Evolutionary conservation across 2,797 vertebrate species (phyloP).

Genomic region (Holocentrus rufus): DNA sequence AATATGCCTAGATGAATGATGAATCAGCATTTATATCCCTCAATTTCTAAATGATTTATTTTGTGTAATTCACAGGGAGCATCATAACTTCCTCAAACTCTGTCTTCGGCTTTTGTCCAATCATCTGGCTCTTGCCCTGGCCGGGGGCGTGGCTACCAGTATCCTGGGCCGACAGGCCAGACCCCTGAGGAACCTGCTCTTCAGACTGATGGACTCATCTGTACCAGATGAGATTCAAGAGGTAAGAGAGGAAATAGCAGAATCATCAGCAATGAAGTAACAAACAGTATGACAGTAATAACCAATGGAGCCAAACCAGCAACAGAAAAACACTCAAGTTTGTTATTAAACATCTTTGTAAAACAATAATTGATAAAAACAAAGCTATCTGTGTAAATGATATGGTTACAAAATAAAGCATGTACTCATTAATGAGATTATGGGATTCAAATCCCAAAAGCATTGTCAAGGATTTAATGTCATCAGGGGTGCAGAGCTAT

Average conservation of each 20-base stretch:
- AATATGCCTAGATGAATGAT: not conserved
- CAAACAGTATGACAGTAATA: not conserved
- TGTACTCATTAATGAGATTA: too few relatives aligned
- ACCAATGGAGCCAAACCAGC: not conserved
- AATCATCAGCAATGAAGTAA: not conserved
- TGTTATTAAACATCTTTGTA: not conserved
- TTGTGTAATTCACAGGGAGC: conserved; percentile 75
- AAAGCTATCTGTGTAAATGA: too few relatives aligned
- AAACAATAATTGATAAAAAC: too few relatives aligned
- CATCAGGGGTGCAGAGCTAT: too few relatives aligned
- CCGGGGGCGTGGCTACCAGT: conserved; percentile 84
- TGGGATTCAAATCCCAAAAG: too few relatives aligned
- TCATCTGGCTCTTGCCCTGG: conserved; percentile 85
- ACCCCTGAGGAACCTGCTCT: conserved; percentile 85
- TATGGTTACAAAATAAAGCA: too few relatives aligned
- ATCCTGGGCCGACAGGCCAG: conserved; percentile 85
- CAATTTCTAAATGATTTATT: not conserved
- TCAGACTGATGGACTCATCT: conserved; percentile 85
- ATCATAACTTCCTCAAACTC: conserved; percentile 86
- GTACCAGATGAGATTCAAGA: conserved; percentile 86
- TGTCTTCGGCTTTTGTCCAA: conserved; percentile 87
- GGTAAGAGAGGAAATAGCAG: conserved; percentile 55
- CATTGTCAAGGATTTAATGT: too few relatives aligned
- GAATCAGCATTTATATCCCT: not conserved
- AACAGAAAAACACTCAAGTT: not conserved